Base-by-base conservation (phyloP, 2,888 invertebrate genomes). In the Lycaena phlaeas region DNA sequence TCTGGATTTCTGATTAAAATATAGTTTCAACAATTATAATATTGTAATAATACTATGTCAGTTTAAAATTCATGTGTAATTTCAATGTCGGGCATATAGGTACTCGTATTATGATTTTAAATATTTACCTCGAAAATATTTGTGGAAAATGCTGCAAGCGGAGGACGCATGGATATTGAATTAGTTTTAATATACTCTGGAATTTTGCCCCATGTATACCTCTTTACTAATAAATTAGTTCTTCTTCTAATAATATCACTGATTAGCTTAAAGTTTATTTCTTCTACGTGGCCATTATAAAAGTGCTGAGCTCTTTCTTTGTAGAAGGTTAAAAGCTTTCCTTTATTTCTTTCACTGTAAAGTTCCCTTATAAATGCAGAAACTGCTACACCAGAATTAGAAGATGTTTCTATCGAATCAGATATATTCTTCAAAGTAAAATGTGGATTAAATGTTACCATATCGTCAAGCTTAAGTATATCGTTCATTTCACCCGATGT, bases 401-500 rank as follows among this genome's bases (percentile, higher is more conserved):
- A 78, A 0, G 88, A 86, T 17, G 89, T 78, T 49, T 91, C 89
- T 18, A 94, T 90, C 0, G 93, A 91, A 57, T 94, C 94, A 0
- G 94, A 93, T 12, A 95, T 90, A 61, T 95, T 95, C 64, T 92
- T 92, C 53, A 95, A 89, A 0, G 94, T 90, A 54, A 94, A 87
- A 64, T 96, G 95, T 0, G 95, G 95, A 69, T 95, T 96, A 58
- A 96, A 95, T 0, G 94, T 93, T 0, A 94, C 91, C 89, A 95
- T 93, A 49, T 95, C 94, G 61, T 95, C 95, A 10, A 95, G 76
- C 54, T 90, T 89, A 0, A 95, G 76, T 7, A 95, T 88, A 58
- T 94, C 94, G 61, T 95, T 95, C 92, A 96, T 94, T 85, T 95
- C 94, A 0, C 93, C 94, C 0, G 95, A 95, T 0, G 95, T 95